Evolutionary conservation across 2,797 vertebrate genomes (phyloP).

Genomic region (Argyrosomus regius): DNA sequence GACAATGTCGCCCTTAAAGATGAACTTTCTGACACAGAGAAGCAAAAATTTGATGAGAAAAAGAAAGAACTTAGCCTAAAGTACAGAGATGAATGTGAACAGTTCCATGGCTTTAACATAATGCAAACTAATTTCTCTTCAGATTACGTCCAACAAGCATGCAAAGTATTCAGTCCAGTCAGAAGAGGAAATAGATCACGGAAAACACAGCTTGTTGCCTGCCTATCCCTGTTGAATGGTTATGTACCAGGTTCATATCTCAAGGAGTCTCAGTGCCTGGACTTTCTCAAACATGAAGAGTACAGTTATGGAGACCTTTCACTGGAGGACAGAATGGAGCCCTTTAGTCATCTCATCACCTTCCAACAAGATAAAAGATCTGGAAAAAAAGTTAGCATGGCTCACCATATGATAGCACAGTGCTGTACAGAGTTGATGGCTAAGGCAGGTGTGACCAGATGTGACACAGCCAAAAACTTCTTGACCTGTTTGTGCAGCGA

Average conservation of each 20-base stretch:
- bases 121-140: slow-evolving; percentile 43
- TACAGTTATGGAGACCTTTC: not conserved
- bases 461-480: slow-evolving; percentile 36
- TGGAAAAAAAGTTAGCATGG: slow-evolving; percentile 2
- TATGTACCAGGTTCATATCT: slow-evolving; percentile 58
- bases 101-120: slow-evolving; percentile 56
- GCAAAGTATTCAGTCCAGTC: not conserved
- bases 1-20: not conserved
- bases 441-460: slow-evolving; percentile 29
- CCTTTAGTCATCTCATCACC: slow-evolving; percentile 19
- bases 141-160: not conserved
- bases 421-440: not conserved
- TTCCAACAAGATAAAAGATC: not conserved
- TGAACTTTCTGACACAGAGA: slow-evolving; percentile 15
- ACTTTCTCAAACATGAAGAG: not conserved
- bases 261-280: slow-evolving; percentile 43
- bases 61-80: rapidly evolving
- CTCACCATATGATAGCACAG: slow-evolving; percentile 31
- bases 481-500: rapidly evolving
- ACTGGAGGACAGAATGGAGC: slow-evolving; percentile 12
- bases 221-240: slow-evolving; percentile 28
- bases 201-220: slow-evolving; percentile 26
- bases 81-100: not conserved
- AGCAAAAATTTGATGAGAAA: no score
- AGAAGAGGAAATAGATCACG: not conserved